Conservation (phyloP, 2,113 vertebrate genomes). For the Dendrocopos noguchii region DNA sequence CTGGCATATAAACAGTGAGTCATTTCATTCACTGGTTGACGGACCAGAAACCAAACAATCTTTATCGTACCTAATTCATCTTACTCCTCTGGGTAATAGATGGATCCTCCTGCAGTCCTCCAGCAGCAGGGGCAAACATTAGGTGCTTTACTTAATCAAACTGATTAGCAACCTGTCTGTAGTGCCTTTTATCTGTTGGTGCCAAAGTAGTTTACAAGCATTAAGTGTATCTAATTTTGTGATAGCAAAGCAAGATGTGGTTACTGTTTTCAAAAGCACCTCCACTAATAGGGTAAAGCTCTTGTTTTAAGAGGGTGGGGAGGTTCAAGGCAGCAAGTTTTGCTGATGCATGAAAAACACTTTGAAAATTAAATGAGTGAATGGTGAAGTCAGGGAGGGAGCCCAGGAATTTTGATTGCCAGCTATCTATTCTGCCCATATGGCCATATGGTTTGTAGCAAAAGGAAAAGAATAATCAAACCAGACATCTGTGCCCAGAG, state of each 20-base stretch:
- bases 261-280: not conserved
- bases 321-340: not conserved
- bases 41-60: slow-evolving; percentile 58
- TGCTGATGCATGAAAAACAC: not conserved
- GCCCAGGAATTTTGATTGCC: slow-evolving; percentile 60
- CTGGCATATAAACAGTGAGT: slow-evolving; percentile 38
- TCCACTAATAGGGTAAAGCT: not conserved
- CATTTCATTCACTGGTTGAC: slow-evolving; percentile 56
- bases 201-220: slow-evolving; percentile 32
- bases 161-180: slow-evolving; percentile 47
- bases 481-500: slow-evolving; percentile 20
- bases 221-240: not conserved
- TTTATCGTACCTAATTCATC: slow-evolving; percentile 52
- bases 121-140: slow-evolving; percentile 33
- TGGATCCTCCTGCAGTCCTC: slow-evolving; percentile 33
- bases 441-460: slow-evolving; percentile 52
- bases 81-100: slow-evolving; percentile 5
- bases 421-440: slow-evolving; percentile 21
- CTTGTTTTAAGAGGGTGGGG: not conserved
- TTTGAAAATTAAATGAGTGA: not conserved
- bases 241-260: not conserved
- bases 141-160: slow-evolving; percentile 50
- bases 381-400: not conserved
- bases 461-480: slow-evolving; percentile 48
- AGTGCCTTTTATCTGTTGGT: slow-evolving; percentile 37